Evolutionary conservation across 2,888 invertebrate species (phyloP).

Genomic region (Conus canariensis): DNA sequence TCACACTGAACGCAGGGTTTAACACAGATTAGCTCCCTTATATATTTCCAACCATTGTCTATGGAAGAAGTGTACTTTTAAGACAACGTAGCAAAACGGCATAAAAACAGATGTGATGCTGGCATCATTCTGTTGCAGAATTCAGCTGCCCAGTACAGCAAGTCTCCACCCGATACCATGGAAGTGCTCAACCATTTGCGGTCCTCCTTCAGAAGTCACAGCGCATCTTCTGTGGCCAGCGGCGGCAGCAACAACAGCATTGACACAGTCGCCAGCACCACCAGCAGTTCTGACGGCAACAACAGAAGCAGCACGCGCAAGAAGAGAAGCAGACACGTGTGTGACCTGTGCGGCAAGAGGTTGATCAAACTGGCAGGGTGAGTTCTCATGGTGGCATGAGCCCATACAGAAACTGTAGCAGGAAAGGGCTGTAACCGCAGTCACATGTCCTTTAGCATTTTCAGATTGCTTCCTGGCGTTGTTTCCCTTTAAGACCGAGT

Average conservation of each 20-base stretch:
- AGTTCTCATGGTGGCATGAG: not conserved
- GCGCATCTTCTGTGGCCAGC: not conserved
- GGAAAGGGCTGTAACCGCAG: too few species aligned
- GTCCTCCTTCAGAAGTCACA: not conserved
- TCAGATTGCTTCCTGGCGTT: too few species aligned
- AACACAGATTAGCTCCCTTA: too few species aligned
- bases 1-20: too few species aligned
- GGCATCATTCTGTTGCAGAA: not conserved
- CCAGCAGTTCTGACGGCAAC: not conserved
- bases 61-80: too few species aligned
- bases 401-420: too few species aligned
- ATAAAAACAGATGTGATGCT: not conserved
- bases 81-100: too few species aligned
- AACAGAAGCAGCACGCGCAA: not conserved
- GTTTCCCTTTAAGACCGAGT: not conserved
- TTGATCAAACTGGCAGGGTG: not conserved
- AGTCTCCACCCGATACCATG: not conserved
- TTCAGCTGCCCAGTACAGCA: not conserved
- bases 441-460: not conserved
- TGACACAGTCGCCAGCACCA: not conserved
- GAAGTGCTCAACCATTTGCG: not conserved
- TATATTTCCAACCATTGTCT: too few species aligned
- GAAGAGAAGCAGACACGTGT: not conserved
- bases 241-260: not conserved
- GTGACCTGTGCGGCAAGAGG: conserved; percentile 17